Conservation (phyloP, 2,113 vertebrate species). For the Rhabdornis inornatus region DNA sequence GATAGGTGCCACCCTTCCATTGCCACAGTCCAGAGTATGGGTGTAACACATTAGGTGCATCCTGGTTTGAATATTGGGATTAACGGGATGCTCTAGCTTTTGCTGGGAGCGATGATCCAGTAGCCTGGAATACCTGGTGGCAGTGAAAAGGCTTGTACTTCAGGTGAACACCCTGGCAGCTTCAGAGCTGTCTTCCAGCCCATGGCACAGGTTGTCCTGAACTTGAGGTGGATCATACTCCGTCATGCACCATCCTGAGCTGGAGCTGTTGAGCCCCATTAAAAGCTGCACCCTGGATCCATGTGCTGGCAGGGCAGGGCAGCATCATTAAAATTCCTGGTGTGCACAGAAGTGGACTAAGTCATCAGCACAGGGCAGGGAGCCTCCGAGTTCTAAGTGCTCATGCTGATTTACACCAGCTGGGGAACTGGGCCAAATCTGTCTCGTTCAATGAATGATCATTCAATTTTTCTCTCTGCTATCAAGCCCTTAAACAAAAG, state of each 20-base stretch:
- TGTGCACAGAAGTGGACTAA: not conserved
- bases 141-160: not conserved
- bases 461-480: constrained; percentile 50
- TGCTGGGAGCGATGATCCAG: not conserved
- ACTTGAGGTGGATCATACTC: not conserved
- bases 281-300: not conserved
- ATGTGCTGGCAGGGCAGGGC: not conserved
- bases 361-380: constrained; percentile 3
- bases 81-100: not conserved
- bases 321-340: not conserved
- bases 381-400: not conserved
- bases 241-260: not conserved
- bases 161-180: not conserved
- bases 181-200: not conserved
- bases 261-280: not conserved
- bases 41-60: not conserved
- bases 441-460: constrained; percentile 34
- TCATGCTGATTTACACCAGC: constrained; percentile 6
- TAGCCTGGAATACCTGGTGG: not conserved
- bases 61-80: not conserved
- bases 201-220: accelerated
- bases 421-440: constrained; percentile 33
- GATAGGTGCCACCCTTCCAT: not conserved
- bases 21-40: not conserved
- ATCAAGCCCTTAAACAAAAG: constrained; percentile 52